Conservation (phyloP, 2,113 vertebrate genomes). For the Ciconia boyciana region DNA sequence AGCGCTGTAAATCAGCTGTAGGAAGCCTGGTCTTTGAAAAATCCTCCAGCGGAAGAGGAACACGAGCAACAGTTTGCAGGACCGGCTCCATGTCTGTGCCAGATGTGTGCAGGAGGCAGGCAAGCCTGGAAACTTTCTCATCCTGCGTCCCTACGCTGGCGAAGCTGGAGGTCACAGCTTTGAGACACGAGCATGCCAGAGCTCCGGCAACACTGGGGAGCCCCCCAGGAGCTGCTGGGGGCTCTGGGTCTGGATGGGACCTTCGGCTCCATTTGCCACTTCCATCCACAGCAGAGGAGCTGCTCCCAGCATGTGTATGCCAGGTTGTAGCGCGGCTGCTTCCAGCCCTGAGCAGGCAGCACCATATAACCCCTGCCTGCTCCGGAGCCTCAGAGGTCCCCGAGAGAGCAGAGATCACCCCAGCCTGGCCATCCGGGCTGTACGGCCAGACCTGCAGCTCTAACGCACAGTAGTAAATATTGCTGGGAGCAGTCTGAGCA, state of each 20-base stretch:
- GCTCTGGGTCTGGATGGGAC: not conserved
- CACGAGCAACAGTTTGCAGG: not conserved
- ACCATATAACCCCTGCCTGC: not conserved
- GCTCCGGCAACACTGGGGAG: not conserved
- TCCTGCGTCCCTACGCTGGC: not conserved
- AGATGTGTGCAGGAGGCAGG: conserved; percentile 42
- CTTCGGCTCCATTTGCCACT: not conserved
- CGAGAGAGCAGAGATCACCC: not conserved
- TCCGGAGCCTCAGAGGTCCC: rapidly evolving
- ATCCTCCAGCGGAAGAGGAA: not conserved
- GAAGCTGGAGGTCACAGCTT: not conserved
- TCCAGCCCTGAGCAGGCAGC: not conserved
- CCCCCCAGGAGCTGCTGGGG: not conserved
- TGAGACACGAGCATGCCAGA: rapidly evolving
- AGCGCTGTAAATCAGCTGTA: conserved; percentile 55
- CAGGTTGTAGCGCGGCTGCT: not conserved
- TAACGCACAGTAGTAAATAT: not conserved
- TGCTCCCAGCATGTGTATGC: not conserved
- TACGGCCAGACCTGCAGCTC: not conserved
- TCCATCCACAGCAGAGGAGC: rapidly evolving
- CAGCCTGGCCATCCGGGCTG: not conserved
- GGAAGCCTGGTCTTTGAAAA: conserved; percentile 45
- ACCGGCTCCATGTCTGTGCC: not conserved
- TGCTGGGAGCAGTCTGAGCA: not conserved
- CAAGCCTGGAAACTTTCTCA: not conserved